Evolutionary conservation across 2,888 invertebrate genomes (phyloP), one percentile per base, ranked within the genome.

Genomic region (Campoplex nolae): DNA sequence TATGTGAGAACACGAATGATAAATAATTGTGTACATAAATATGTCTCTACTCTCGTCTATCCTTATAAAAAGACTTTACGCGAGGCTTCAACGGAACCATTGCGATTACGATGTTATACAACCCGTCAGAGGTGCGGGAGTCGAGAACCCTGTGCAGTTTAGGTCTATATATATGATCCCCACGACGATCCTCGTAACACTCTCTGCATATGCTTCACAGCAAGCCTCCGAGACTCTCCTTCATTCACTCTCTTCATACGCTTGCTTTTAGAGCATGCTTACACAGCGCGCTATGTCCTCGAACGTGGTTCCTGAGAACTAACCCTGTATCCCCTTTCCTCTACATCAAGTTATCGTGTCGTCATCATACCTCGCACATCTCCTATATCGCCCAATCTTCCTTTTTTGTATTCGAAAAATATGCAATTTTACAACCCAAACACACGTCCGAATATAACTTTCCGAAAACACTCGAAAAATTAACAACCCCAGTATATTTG

Each of bases 21-120:
- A 62, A 62, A 62, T 32, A 32, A 62, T 62, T 62, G 58, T 58
- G 28, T 28, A 13, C 23, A 28, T 13, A 28, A 28, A 58, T 56
- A 32, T 58, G 7, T 62, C 4, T 58, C 13, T 56, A 28, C 23
- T 16, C 16, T 32, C 62, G 32, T 32, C 16, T 62, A 32, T 32
- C 16, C 32, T 16, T 16, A 16, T 90, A 91, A 92, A 91, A 90
- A 92, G 90, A 90, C 90, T 91, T 91, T 91, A 90, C 92, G 81
- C 51, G 91, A 90, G 90, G 90, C 91, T 35, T 90, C 91, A 89
- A 89, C 13, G 62, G 32, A 62, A 16, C 90, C 90, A 89, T 92
- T 91, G 91, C 91, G 92, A 92, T 92, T 92, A 92, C 92, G 93
- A 92, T 92, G 92, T 92, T 92, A 91, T 92, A 91, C 91, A 76